Conservation (phyloP, 2,888 invertebrate species). For the Gonocerus acuteangulatus region DNA sequence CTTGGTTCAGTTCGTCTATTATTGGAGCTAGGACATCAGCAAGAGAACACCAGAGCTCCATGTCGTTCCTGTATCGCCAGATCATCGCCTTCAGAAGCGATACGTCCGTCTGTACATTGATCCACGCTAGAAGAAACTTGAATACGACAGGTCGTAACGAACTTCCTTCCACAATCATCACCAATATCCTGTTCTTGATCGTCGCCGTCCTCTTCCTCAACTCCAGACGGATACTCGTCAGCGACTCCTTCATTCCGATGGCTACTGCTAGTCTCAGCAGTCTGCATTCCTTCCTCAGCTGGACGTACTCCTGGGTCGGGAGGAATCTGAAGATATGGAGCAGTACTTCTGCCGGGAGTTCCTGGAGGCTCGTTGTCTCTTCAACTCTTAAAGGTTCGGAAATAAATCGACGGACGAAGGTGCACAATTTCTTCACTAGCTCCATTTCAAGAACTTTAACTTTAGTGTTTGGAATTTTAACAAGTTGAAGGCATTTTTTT, state of each 20-base stretch:
- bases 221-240: slow-evolving; percentile 1
- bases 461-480: no score
- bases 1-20: slow-evolving; percentile 4
- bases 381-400: neutral
- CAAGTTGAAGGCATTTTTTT: no score
- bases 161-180: neutral
- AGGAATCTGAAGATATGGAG: slow-evolving; percentile 15
- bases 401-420: slow-evolving; percentile 7
- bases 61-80: slow-evolving; percentile 12
- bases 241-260: neutral
- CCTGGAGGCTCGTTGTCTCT: neutral
- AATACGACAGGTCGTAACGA: slow-evolving; percentile 2
- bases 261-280: slow-evolving; percentile 8
- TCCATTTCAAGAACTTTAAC: no score
- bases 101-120: slow-evolving; percentile 10
- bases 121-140: slow-evolving; percentile 2
- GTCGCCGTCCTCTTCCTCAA: neutral
- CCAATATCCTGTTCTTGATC: neutral
- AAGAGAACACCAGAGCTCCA: slow-evolving; percentile 12
- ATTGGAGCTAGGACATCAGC: neutral
- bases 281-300: slow-evolving; percentile 10
- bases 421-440: slow-evolving; percentile 16
- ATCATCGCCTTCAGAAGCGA: slow-evolving; percentile 3
- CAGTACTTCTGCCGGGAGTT: slow-evolving; percentile 13
- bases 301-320: neutral